phyloP scores from a whole-genome alignment of 2,797 vertebrate genomes.

The Hapalemur alaotrensis region DNA sequence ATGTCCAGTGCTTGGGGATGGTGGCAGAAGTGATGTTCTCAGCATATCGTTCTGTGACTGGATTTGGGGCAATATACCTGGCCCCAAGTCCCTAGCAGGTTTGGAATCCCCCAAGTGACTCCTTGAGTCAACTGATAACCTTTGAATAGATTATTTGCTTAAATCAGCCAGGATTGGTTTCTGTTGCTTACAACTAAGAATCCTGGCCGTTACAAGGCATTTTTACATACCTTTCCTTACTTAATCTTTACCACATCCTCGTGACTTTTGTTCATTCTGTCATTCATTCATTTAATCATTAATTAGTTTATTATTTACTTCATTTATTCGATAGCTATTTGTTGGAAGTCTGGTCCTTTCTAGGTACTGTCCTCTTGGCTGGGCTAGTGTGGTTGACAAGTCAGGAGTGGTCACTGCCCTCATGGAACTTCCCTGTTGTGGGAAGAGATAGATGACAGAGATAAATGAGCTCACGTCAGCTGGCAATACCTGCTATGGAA shows the following conservation, averaged over 20 bases:
- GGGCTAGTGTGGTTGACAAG: neutral
- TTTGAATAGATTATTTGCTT: neutral
- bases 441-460: neutral
- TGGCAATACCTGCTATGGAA: neutral
- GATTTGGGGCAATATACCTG: neutral
- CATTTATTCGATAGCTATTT: neutral
- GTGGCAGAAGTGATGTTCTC: rapidly evolving
- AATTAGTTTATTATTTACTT: neutral
- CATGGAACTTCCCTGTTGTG: neutral
- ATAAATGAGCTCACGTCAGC: neutral
- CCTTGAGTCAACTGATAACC: neutral
- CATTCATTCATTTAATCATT: neutral
- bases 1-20: neutral
- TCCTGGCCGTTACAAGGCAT: neutral
- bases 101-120: neutral
- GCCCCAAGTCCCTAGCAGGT: too few relatives aligned
- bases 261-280: neutral
- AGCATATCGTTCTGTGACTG: neutral
- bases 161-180: neutral
- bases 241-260: neutral
- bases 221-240: neutral
- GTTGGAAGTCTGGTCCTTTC: neutral
- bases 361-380: rapidly evolving
- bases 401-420: neutral
- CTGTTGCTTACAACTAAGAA: neutral